Base-by-base conservation (phyloP, 1,140 invertebrate species). In the Dinothrombium tinctorium region DNA sequence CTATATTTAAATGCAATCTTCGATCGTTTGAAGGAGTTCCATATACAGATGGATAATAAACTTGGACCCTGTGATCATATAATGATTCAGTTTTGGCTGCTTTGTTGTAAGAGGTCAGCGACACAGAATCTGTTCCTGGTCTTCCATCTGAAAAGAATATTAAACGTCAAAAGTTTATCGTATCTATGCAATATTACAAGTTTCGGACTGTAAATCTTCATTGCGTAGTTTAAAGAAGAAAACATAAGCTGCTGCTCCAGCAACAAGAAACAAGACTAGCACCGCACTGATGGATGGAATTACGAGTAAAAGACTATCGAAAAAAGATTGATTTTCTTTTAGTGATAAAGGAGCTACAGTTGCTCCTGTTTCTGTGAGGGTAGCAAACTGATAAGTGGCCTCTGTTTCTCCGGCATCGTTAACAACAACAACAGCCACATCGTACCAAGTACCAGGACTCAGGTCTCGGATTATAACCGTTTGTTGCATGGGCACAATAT, bases 351-450 rank as follows among this genome's bases (percentile, higher is more conserved):
- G 43, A 6, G 40, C 43, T 12, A 48, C 44, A 9, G 43, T 45
- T 2, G 38, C 47, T 14, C 87, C 89, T 50, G 78, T 81, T 45
- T 82, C 71, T 19, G 84, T 90, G 7, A 94, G 67, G 12, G 89
- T 94, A 14, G 83, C 81, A 59, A 94, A 92, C 63, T 84, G 79
- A 54, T 86, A 80, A 68, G 89, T 76, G 33, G 79, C 79, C 24
- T 89, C 80, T 19, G 82, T 81, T 49, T 84, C 86, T 31, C 86
- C 89, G 37, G 84, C 86, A 53, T 89, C 89, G 54, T 90, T 94
- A 59, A 90, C 81, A 19, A 86, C 86, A 3, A 82, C 86, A 17
- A 94, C 83, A 24, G 77, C 67, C 11, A 86, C 60, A 38, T 49
- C 48, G 33, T 53, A 47, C 55, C 37, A 54, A 37, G 61, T 62